These are phyloP conservation scores for Drosophila merina DNA, from an alignment of 2,888 invertebrate species.

Conservation along the genomic window DNA sequence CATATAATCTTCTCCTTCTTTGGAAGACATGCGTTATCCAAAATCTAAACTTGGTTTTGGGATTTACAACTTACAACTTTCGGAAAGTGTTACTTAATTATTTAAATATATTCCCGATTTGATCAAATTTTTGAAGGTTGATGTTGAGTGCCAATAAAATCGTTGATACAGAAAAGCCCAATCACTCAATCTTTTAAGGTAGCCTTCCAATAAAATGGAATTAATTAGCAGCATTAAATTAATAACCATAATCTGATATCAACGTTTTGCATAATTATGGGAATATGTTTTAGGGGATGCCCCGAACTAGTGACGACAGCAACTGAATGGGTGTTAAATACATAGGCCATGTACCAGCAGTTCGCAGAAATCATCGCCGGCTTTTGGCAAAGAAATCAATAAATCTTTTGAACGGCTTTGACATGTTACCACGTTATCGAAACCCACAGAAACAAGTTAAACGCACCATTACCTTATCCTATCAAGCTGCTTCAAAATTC, in stretches of 20 bases:
- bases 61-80: not conserved
- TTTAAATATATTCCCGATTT: conserved; percentile 9
- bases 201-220: conserved; percentile 20
- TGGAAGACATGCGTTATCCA: not conserved
- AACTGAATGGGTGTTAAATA: conserved; percentile 16
- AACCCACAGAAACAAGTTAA: conserved; percentile 6
- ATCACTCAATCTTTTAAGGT: conserved; percentile 11
- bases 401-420: conserved; percentile 23
- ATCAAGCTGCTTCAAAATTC: conserved; percentile 31
- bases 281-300: conserved; percentile 11
- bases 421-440: conserved; percentile 23
- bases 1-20: not conserved
- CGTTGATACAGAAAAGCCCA: not conserved
- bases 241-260: conserved; percentile 9
- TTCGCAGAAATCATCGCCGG: conserved; percentile 11
- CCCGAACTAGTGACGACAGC: conserved; percentile 30
- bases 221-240: conserved; percentile 19
- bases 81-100: conserved; percentile 2
- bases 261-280: conserved; percentile 22
- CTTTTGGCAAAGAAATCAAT: conserved; percentile 3
- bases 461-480: conserved; percentile 10
- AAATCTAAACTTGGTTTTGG: not conserved
- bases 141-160: conserved; percentile 16
- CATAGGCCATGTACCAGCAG: conserved; percentile 1
- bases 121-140: conserved; percentile 14